Evolutionary conservation across 1,140 invertebrate species (phyloP).

Genomic region (Pseudomyrmex flavicornis): DNA sequence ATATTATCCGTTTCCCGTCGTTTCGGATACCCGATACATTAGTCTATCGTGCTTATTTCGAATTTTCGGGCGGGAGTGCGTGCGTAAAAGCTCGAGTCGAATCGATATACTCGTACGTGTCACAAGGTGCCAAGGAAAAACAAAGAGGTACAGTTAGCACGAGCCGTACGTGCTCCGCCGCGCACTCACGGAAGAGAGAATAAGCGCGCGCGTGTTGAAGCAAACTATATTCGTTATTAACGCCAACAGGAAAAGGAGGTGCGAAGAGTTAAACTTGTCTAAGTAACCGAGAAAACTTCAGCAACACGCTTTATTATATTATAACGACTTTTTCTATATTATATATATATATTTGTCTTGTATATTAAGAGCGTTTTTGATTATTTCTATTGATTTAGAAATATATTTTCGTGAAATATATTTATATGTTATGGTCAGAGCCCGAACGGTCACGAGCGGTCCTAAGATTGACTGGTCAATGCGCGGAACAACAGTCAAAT

Average conservation of each 20-base stretch:
- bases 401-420: background rate
- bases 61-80: constrained; percentile 56
- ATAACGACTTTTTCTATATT: background rate
- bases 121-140: constrained; percentile 56
- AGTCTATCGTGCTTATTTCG: constrained; percentile 29
- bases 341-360: too few relatives aligned
- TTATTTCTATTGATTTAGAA: too few relatives aligned
- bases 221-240: constrained; percentile 62
- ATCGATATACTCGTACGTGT: constrained; percentile 63
- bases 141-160: constrained; percentile 74
- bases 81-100: constrained; percentile 40
- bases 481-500: too few relatives aligned
- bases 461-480: too few relatives aligned
- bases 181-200: constrained; percentile 57
- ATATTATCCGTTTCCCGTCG: background rate
- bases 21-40: background rate
- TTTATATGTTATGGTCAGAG: too few relatives aligned
- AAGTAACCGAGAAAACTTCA: background rate
- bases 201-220: constrained; percentile 55
- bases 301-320: background rate
- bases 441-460: too few relatives aligned
- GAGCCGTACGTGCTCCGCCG: constrained; percentile 73
- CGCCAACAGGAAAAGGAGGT: constrained; percentile 42
- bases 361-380: too few relatives aligned
- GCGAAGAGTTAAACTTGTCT: constrained; percentile 34